These are phyloP conservation scores for Drosophila mimetica DNA, from an alignment of 2,888 invertebrate species.

Conservation along the genomic window DNA sequence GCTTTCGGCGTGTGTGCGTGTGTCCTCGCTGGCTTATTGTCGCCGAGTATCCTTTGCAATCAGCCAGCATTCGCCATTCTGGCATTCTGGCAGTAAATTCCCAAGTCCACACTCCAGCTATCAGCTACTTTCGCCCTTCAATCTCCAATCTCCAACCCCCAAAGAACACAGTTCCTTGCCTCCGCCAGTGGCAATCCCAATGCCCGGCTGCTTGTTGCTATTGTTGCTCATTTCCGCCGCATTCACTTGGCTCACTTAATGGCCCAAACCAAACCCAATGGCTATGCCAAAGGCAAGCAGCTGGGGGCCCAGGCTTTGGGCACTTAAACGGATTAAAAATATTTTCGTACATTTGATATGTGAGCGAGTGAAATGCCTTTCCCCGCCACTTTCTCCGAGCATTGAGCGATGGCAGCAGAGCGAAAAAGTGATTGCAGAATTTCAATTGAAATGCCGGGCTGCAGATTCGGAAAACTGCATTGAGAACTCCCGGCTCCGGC, in stretches of 20 bases:
- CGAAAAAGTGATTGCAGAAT: constrained; percentile 45
- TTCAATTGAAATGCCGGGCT: constrained; percentile 35
- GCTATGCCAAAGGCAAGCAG: constrained; percentile 8
- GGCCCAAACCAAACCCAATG: constrained; percentile 53
- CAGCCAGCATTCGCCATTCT: constrained; percentile 69
- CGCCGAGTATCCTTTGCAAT: constrained; percentile 79
- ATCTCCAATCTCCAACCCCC: constrained; percentile 12
- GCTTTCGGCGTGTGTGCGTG: constrained; percentile 32
- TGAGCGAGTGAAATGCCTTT: constrained; percentile 62
- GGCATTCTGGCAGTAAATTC: constrained; percentile 77
- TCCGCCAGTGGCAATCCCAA: constrained; percentile 9
- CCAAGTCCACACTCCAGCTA: constrained; percentile 69
- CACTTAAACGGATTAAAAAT: constrained; percentile 82
- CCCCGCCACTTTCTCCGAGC: constrained; percentile 2
- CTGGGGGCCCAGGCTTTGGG: constrained; percentile 25
- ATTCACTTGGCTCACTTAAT: constrained; percentile 79
- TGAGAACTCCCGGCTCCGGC: constrained; percentile 9
- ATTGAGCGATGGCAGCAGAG: constrained; percentile 18
- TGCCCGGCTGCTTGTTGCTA: constrained; percentile 64
- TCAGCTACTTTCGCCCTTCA: constrained; percentile 60
- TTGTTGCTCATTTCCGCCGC: constrained; percentile 79
- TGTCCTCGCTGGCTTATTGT: constrained; percentile 71
- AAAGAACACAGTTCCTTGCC: not conserved
- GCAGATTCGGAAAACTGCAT: constrained; percentile 22
- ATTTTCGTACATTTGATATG: constrained; percentile 79